Percentiles rank a stretch among this genome's conserved stretches.
Conservation (phyloP, 2,797 vertebrate species). For the Rhodeus uyekii region DNA sequence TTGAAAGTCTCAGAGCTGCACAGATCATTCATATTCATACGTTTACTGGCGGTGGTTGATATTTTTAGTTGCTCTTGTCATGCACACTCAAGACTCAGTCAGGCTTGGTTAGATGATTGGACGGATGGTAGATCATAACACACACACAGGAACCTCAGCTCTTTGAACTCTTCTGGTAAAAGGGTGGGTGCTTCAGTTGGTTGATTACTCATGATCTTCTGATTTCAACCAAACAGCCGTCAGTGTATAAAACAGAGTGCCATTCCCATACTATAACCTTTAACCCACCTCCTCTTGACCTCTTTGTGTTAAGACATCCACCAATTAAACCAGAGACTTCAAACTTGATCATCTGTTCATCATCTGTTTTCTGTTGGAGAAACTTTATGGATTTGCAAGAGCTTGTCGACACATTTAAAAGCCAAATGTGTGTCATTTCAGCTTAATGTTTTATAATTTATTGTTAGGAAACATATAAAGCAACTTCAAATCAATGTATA, state of each 20-base stretch:
- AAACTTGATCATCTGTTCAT: neutral
- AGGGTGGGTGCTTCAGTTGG: neutral
- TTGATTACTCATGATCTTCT: slow-evolving; percentile 18
- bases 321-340: too few relatives aligned
- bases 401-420: neutral
- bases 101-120: neutral
- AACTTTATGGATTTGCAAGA: neutral
- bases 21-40: slow-evolving; percentile 9
- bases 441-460: neutral
- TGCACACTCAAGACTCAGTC: slow-evolving; percentile 9
- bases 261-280: neutral
- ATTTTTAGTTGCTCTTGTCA: slow-evolving; percentile 34
- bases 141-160: slow-evolving; percentile 4
- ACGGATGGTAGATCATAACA: slow-evolving; percentile 17
- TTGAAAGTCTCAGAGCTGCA: neutral
- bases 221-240: neutral
- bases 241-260: neutral
- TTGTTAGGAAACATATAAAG: neutral
- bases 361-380: neutral
- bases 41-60: neutral
- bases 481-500: neutral
- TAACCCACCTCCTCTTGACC: neutral
- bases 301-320: neutral
- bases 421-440: neutral
- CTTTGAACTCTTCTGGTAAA: slow-evolving; percentile 44